Evolutionary conservation across 2,888 invertebrate genomes (phyloP).

Genomic region (Escarpia spicata): DNA sequence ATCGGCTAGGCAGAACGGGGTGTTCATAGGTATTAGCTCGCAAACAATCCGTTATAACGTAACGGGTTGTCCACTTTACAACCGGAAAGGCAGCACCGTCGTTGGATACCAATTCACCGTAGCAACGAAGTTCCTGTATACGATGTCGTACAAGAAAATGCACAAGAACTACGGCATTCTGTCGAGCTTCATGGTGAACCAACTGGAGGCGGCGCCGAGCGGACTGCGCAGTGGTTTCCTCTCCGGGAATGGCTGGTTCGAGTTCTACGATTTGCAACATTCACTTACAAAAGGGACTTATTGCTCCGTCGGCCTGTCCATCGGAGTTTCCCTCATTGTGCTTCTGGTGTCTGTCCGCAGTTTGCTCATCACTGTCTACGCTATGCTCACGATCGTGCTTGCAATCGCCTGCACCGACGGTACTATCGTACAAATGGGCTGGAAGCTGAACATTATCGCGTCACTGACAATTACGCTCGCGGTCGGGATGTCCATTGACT

Average conservation of each 20-base stretch:
- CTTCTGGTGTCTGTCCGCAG: constrained; percentile 85
- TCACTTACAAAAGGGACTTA: constrained; percentile 85
- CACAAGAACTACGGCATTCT: constrained; percentile 78
- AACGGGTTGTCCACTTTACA: neutral
- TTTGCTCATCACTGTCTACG: constrained; percentile 79
- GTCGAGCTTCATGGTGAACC: constrained; percentile 80
- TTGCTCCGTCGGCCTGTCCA: constrained; percentile 82
- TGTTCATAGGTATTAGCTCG: neutral
- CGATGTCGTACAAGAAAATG: constrained; percentile 77
- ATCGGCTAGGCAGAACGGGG: neutral
- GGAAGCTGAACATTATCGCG: constrained; percentile 91
- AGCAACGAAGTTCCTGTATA: constrained; percentile 69
- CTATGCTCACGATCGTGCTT: constrained; percentile 84
- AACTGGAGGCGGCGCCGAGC: constrained; percentile 76
- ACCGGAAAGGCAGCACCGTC: neutral
- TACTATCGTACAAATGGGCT: constrained; percentile 70
- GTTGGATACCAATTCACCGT: constrained; percentile 26
- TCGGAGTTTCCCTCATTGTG: constrained; percentile 79
- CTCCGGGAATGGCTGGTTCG: constrained; percentile 73
- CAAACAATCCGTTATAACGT: neutral
- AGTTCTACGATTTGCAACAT: constrained; percentile 88
- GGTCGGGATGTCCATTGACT: constrained; percentile 90
- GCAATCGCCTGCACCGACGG: constrained; percentile 85
- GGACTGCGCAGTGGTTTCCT: constrained; percentile 75
- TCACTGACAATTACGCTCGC: constrained; percentile 91